Percentiles rank a stretch among this genome's conserved stretches.
These are phyloP conservation scores for Drosophila peninsularis DNA, from an alignment of 2,888 invertebrate genomes.

Conservation along the genomic window DNA sequence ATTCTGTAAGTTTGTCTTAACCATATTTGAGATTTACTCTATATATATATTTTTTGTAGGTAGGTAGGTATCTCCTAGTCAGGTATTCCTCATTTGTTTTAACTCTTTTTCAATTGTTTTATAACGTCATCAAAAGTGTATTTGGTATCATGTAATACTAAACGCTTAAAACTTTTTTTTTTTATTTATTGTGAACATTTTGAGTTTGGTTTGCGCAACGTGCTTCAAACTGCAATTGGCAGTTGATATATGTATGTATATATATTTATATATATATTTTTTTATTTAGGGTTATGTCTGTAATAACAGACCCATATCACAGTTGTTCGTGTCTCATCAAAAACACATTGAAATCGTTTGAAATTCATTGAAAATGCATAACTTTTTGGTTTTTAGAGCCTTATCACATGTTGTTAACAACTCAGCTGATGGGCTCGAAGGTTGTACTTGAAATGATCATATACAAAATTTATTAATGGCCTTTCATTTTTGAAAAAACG, in stretches of 20 bases:
- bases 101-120: constrained; percentile 13
- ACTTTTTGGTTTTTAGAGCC: constrained; percentile 42
- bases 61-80: no score
- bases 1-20: no score
- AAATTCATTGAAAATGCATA: constrained; percentile 74
- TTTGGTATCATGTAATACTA: constrained; percentile 65
- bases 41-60: no score
- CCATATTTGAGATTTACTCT: no score
- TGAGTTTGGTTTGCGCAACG: constrained; percentile 65
- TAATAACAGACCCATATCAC: constrained; percentile 59
- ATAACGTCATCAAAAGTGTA: constrained; percentile 64
- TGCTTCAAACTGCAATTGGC: constrained; percentile 62
- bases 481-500: constrained; percentile 15
- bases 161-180: constrained; percentile 24
- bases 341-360: constrained; percentile 72
- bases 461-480: constrained; percentile 51
- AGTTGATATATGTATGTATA: constrained; percentile 12
- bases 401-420: constrained; percentile 60
- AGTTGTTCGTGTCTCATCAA: constrained; percentile 61
- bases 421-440: constrained; percentile 39
- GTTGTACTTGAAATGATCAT: constrained; percentile 33
- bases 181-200: constrained; percentile 28
- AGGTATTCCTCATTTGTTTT: neutral
- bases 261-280: neutral
- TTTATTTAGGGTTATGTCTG: constrained; percentile 26